Evolutionary conservation across 2,888 invertebrate species (phyloP).

Genomic region (Watsonalla cultraria): DNA sequence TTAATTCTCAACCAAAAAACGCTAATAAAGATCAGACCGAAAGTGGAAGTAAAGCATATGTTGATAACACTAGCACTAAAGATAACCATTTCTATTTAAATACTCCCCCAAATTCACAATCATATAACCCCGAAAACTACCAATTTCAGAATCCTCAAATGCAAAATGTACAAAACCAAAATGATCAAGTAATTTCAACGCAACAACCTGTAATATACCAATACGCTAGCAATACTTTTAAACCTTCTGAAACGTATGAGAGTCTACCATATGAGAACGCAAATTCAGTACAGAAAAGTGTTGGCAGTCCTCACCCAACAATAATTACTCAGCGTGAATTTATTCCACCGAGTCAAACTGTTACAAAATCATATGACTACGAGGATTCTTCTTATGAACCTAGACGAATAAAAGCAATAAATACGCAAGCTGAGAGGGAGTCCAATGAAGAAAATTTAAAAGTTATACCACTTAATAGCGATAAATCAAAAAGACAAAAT

Average conservation of each 20-base stretch:
- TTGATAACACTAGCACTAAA: neutral
- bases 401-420: conserved; percentile 27
- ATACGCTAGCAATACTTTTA: conserved; percentile 7
- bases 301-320: conserved; percentile 24
- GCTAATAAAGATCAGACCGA: conserved; percentile 10
- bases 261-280: neutral
- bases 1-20: neutral
- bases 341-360: conserved; percentile 43
- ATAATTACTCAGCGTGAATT: conserved; percentile 46
- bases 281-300: neutral
- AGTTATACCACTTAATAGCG: conserved; percentile 18
- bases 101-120: neutral
- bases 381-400: conserved; percentile 44
- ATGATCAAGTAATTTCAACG: conserved; percentile 5
- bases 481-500: conserved; percentile 1
- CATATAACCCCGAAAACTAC: conserved; percentile 4
- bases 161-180: neutral
- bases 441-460: conserved; percentile 10
- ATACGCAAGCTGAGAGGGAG: conserved; percentile 15
- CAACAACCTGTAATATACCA: conserved; percentile 7
- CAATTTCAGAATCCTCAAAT: neutral
- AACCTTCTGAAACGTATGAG: conserved; percentile 3
- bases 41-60: neutral
- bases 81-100: neutral
- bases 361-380: conserved; percentile 53